Evolutionary conservation across 2,797 vertebrate genomes (phyloP).

Genomic region (Characodon lateralis): DNA sequence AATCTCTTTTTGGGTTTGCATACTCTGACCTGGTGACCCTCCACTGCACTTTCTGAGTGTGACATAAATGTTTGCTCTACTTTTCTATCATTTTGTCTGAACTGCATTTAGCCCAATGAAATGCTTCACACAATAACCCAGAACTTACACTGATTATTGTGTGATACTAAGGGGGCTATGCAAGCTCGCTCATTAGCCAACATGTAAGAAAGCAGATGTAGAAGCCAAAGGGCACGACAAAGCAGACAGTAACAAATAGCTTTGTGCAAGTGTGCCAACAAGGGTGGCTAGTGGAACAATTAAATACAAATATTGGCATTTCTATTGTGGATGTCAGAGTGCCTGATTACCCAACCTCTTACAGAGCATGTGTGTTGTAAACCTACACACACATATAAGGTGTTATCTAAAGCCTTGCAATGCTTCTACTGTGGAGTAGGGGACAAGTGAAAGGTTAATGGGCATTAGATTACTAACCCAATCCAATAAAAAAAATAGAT

Average conservation of each 20-base stretch:
- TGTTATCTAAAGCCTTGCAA: constrained; percentile 34
- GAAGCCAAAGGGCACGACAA: constrained; percentile 53
- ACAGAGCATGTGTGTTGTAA: constrained; percentile 14
- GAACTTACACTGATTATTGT: constrained; percentile 30
- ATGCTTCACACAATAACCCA: constrained; percentile 17
- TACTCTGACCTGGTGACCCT: constrained; percentile 39
- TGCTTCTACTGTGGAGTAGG: constrained; percentile 21
- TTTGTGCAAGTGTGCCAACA: constrained; percentile 52
- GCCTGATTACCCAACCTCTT: constrained; percentile 22
- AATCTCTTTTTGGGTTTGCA: constrained; percentile 21
- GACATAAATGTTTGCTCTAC: constrained; percentile 54
- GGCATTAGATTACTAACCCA: constrained; percentile 54
- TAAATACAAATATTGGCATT: constrained; percentile 30
- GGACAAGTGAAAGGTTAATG: constrained; percentile 34
- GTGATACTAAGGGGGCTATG: constrained; percentile 38
- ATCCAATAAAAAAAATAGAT: constrained; percentile 24
- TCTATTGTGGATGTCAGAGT: constrained; percentile 13
- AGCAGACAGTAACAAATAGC: constrained; percentile 45
- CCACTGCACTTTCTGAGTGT: constrained; percentile 24
- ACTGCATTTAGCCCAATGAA: constrained; percentile 30
- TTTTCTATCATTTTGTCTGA: constrained; percentile 55
- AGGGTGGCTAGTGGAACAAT: constrained; percentile 37
- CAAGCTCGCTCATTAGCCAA: constrained; percentile 56
- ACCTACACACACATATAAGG: constrained; percentile 2
- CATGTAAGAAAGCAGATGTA: constrained; percentile 50